Conservation (phyloP, 2,797 vertebrate species). For the Poecilia wingei region DNA sequence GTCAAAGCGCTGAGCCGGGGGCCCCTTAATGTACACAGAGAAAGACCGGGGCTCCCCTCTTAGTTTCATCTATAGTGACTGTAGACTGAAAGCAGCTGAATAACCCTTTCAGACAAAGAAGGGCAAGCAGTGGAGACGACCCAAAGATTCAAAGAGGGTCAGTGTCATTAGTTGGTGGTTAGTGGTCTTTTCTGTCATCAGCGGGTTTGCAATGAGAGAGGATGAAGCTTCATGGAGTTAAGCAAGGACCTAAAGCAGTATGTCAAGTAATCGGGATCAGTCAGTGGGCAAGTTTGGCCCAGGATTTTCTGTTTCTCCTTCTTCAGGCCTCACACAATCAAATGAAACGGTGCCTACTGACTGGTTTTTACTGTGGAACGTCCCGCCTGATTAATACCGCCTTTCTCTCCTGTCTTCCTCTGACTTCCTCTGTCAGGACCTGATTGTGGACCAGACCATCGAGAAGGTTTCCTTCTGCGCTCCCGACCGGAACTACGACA, state of each 20-base stretch:
- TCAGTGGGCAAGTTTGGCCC: background rate
- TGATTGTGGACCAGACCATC: conserved; percentile 94
- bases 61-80: conserved; percentile 41
- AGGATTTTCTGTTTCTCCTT: background rate
- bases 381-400: background rate
- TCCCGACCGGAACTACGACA: conserved; percentile 93
- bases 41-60: conserved; percentile 50
- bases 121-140: conserved; percentile 56
- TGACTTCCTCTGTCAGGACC: conserved; percentile 79
- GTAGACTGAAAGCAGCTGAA: conserved; percentile 55
- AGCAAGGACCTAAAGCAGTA: conserved; percentile 27
- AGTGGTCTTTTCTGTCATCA: conserved; percentile 28
- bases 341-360: background rate
- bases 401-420: conserved; percentile 19
- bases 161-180: conserved; percentile 47
- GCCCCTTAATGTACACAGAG: conserved; percentile 62
- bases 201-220: conserved; percentile 13
- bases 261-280: conserved; percentile 31
- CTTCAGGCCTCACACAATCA: background rate
- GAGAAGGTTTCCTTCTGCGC: conserved; percentile 96
- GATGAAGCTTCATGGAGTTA: conserved; percentile 26
- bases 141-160: conserved; percentile 41
- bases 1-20: conserved; percentile 57
- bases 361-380: background rate
- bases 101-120: conserved; percentile 37